A percentile compares a stretch with the other conserved stretches of the same genome.
phyloP scores from a whole-genome alignment of 2,888 invertebrate genomes.

The Aleiodes leptofemur region DNA sequence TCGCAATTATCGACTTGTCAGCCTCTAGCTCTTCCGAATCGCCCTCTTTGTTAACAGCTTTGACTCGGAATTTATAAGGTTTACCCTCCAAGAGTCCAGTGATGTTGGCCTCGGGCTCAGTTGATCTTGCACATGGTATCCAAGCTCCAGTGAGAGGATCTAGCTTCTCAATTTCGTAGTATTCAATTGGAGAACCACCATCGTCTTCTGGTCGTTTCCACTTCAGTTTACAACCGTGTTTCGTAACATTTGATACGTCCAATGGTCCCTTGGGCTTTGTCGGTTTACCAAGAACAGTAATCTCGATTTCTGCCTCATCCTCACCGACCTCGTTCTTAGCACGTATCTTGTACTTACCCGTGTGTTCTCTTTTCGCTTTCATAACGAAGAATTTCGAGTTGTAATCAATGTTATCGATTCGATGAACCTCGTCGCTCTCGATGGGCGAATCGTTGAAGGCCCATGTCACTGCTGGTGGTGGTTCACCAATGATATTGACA shows the following conservation, averaged over 20 bases:
- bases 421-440: slow-evolving; percentile 79
- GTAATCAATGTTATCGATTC: slow-evolving; percentile 90
- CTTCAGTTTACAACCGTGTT: slow-evolving; percentile 92
- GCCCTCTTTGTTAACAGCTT: slow-evolving; percentile 98
- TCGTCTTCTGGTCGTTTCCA: slow-evolving; percentile 98
- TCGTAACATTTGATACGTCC: slow-evolving; percentile 91
- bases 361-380: slow-evolving; percentile 87
- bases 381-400: slow-evolving; percentile 93
- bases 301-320: slow-evolving; percentile 93
- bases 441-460: slow-evolving; percentile 84
- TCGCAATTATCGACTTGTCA: slow-evolving; percentile 95
- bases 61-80: slow-evolving; percentile 98
- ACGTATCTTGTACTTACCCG: slow-evolving; percentile 91
- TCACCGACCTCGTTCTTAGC: slow-evolving; percentile 96
- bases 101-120: slow-evolving; percentile 89
- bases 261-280: slow-evolving; percentile 90
- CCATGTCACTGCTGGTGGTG: slow-evolving; percentile 95
- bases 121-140: slow-evolving; percentile 92
- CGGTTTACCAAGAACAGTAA: slow-evolving; percentile 90
- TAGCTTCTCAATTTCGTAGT: slow-evolving; percentile 96
- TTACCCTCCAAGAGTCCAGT: slow-evolving; percentile 94
- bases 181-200: slow-evolving; percentile 94
- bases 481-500: slow-evolving; percentile 94
- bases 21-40: slow-evolving; percentile 97
- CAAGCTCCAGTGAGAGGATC: slow-evolving; percentile 95